Percentiles rank a stretch among this genome's conserved stretches.
Evolutionary conservation across 2,797 vertebrate species (phyloP).

Genomic region (Momotus momota): DNA sequence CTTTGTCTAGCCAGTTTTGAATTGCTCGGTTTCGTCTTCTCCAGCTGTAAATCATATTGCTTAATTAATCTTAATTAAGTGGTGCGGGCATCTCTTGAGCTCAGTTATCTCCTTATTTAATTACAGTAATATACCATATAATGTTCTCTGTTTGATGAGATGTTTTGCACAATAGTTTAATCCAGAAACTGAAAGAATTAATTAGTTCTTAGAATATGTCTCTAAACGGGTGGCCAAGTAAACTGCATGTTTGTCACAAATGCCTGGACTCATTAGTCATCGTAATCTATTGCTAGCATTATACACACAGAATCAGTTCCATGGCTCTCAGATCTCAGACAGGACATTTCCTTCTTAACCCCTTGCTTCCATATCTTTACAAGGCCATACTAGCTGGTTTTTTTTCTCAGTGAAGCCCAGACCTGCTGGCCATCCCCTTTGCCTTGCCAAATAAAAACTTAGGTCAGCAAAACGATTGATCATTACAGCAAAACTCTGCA

Average conservation of each 20-base stretch:
- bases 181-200: constrained; percentile 21
- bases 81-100: constrained; percentile 44
- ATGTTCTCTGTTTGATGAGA: constrained; percentile 19
- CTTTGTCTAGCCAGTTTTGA: background rate
- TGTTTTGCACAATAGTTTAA: constrained; percentile 38
- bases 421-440: background rate
- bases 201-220: background rate
- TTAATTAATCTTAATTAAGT: constrained; percentile 71
- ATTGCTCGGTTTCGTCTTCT: constrained; percentile 17
- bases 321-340: background rate
- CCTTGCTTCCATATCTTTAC: background rate
- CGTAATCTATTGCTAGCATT: background rate
- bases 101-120: constrained; percentile 54
- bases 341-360: background rate
- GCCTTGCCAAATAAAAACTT: background rate
- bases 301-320: background rate
- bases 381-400: background rate
- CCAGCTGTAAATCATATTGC: constrained; percentile 48
- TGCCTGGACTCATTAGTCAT: background rate
- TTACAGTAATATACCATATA: constrained; percentile 12
- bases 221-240: background rate
- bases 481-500: background rate
- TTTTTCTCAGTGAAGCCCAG: background rate
- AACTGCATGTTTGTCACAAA: background rate
- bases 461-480: background rate